Evolutionary conservation across 2,888 invertebrate genomes (phyloP).

Genomic region (Aphodius granarius): DNA sequence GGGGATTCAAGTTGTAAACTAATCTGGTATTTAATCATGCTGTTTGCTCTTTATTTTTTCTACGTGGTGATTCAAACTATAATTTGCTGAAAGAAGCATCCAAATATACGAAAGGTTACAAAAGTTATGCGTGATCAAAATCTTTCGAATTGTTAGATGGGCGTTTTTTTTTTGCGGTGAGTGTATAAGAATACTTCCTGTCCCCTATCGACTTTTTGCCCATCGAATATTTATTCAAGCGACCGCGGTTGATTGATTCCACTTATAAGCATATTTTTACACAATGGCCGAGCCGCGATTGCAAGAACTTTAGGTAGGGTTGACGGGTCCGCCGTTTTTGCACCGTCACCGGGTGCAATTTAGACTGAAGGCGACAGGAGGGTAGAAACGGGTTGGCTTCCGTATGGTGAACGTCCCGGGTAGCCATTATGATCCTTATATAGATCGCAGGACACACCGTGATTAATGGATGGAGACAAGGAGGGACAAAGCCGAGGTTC

Average conservation of each 20-base stretch:
- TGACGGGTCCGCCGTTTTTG: neutral
- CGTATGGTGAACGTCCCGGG: neutral
- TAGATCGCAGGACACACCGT: conserved; percentile 6
- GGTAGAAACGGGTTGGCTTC: neutral
- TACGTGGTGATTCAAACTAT: neutral
- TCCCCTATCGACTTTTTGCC: neutral
- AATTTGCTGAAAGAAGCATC: neutral
- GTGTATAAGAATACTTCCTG: too few species aligned
- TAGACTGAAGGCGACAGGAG: neutral
- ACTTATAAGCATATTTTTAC: neutral
- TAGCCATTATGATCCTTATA: conserved; percentile 8
- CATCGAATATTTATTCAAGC: neutral
- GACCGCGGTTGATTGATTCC: neutral
- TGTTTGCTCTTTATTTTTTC: too few species aligned
- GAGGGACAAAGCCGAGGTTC: neutral
- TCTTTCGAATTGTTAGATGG: too few species aligned
- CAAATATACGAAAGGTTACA: too few species aligned
- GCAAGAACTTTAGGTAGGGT: neutral
- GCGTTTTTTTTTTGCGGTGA: too few species aligned
- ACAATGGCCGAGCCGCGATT: neutral
- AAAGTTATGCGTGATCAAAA: too few species aligned
- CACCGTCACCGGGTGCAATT: conserved; percentile 13
- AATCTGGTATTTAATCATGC: too few species aligned
- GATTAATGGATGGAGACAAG: conserved; percentile 4
- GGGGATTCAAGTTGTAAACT: too few species aligned